Evolutionary conservation across 2,113 vertebrate genomes (phyloP), one percentile per base, ranked within the genome.

Genomic region (Marmota monax): DNA sequence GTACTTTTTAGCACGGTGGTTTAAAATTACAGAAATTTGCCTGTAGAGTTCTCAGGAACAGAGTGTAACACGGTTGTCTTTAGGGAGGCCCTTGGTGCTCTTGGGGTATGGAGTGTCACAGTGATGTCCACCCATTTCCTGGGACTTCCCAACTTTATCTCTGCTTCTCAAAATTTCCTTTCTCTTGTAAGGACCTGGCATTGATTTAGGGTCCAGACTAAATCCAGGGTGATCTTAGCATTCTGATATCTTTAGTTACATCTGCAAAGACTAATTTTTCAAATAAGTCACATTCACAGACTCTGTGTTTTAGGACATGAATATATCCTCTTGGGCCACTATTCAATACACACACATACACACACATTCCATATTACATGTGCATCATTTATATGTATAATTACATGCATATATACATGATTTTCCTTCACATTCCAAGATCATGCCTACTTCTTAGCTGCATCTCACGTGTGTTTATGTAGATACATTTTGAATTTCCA

Each of bases 391-490:
- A 45, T 45, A 45, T 45, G 45, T 45, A 45, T 45, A 45, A 45
- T 45, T 45, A 45, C 45, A 45, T 45, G 17, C 16, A 39, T 69
- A 1, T 27, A 29, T 29, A 48, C 48, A 65, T 10, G 20, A 25
- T 32, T 53, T 74, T 67, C 48, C 9, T 78, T 84, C 11, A 32
- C 9, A 5, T 89, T 83, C 32, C 72, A 78, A 77, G 51, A 7
- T 4, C 10, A 13, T 18, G 10, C 5, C 76, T 17, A 5, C 25
- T 9, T 78, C 39, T 56, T 1, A 22, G 13, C 17, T 25, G 18
- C 17, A 29, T 23, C 34, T 7, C 8, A 13, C 3, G 9, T 0
- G 11, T 5, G 6, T 9, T 1, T 1, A 5, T 5, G 27, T 39
- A 34, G 23, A 25, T 7, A 1, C 1, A 14, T 14, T 53, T 72